phyloP scores from a whole-genome alignment of 2,888 invertebrate genomes.

The Antheraea yamamai region DNA sequence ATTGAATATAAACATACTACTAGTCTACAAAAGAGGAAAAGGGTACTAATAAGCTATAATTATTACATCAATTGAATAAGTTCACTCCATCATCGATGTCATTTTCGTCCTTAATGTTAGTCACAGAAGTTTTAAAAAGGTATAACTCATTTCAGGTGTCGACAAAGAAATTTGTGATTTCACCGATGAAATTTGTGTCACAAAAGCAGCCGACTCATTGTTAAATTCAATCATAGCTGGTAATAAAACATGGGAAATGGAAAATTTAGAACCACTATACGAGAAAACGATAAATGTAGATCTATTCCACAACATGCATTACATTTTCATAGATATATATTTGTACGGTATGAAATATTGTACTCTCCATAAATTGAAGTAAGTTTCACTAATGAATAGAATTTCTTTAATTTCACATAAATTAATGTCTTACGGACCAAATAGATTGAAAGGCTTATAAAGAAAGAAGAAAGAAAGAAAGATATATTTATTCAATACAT shows the following conservation, averaged over 20 bases:
- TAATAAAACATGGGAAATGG: constrained; percentile 19
- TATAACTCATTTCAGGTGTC: constrained; percentile 21
- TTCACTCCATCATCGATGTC: no score
- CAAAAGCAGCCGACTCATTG: constrained; percentile 21
- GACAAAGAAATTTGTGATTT: constrained; percentile 20
- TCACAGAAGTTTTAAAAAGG: no score
- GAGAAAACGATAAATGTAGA: constrained; percentile 18
- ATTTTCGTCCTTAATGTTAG: no score
- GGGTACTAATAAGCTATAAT: no score
- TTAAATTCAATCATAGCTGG: constrained; percentile 24
- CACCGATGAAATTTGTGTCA: constrained; percentile 24
- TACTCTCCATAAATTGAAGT: constrained; percentile 23
- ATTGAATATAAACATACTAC: no score
- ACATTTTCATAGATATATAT: constrained; percentile 16
- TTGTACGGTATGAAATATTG: constrained; percentile 27
- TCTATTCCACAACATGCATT: constrained; percentile 17
- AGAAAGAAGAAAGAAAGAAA: no score
- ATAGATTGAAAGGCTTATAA: no score
- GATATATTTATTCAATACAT: no score
- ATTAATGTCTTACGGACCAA: no score
- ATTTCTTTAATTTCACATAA: no score
- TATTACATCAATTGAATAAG: no score
- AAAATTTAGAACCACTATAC: constrained; percentile 27
- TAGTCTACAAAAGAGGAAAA: no score
- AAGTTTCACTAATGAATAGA: constrained; percentile 8